phyloP scores from a whole-genome alignment of 2,797 vertebrate species.

The Chelon auratus region DNA sequence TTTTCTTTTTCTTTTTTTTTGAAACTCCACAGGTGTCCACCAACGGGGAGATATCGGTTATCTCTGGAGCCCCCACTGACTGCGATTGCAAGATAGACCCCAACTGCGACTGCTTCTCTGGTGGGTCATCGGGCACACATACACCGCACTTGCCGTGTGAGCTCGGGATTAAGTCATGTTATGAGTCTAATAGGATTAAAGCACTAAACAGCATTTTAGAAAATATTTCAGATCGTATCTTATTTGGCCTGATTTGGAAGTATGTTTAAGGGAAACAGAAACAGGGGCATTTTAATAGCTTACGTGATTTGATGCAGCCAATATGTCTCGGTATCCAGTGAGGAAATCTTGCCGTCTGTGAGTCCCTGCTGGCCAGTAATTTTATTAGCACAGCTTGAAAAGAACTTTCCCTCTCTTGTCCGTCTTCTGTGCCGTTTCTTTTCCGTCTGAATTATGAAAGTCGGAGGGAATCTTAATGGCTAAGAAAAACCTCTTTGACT shows the following conservation, averaged over 20 bases:
- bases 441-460: constrained; percentile 45
- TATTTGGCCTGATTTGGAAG: constrained; percentile 27
- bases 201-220: constrained; percentile 40
- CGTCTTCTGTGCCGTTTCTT: constrained; percentile 21
- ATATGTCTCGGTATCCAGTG: constrained; percentile 41
- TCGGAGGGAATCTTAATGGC: constrained; percentile 34
- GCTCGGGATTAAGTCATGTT: constrained; percentile 55
- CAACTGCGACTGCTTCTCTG: constrained; percentile 98
- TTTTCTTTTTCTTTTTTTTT: constrained; percentile 18
- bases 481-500: constrained; percentile 19
- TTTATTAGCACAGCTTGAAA: constrained; percentile 47
- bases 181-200: constrained; percentile 62
- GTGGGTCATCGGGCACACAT: constrained; percentile 78
- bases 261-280: constrained; percentile 32
- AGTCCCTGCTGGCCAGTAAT: constrained; percentile 55
- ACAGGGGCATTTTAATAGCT: constrained; percentile 35
- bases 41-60: constrained; percentile 94
- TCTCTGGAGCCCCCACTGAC: constrained; percentile 93
- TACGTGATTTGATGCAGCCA: constrained; percentile 43
- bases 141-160: constrained; percentile 19
- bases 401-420: constrained; percentile 24
- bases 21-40: constrained; percentile 85
- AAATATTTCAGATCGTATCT: constrained; percentile 40
- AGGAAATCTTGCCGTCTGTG: constrained; percentile 50
- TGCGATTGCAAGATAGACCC: constrained; percentile 99